Base-by-base conservation (phyloP, 2,113 vertebrate species). In the Tragelaphus buxtoni region DNA sequence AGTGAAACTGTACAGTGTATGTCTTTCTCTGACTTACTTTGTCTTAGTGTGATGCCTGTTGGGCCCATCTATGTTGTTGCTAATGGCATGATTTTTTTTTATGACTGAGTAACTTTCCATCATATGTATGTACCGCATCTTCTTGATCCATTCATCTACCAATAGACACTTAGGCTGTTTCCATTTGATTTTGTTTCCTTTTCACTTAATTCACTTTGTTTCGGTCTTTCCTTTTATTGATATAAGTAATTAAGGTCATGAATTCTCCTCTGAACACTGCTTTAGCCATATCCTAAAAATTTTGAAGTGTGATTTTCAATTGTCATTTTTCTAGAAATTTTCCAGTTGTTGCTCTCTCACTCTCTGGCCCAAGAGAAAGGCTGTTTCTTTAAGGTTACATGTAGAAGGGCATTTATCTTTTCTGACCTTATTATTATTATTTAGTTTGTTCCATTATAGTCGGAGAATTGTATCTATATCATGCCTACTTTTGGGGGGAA, bases 261-360 rank as follows among this genome's bases (percentile, higher is more conserved):
- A 42, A 58, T 42, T 58, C 32, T 79, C 47, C 56, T 55, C 30
- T 79, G 49, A 86, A n/a, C 9, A 69, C 20, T 85, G 88, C 69
- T 77, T 84, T 84, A 56, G 24, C n/a, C 18, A 5, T 28, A 53
- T n/a, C 14, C 16, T 30, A 22, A 28, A 61, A 51, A 16, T 45
- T 88, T 89, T 84, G 22, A 90, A 35, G 58, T 26, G 7, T 49
- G 82, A 86, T 86, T 80, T 80, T 95, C 60, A 90, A 61, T 55
- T 32, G 35, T n/a, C 18, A 58, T 80, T 69, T 58, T 87, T 91
- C 51, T 87, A 81, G 51, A 91, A 72, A 49, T 10, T 72, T 39
- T 72, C 85, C 17, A 55, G 1, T 9, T 45, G 53, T 28, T 56
- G 56, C 58, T 63, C 45, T 56, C 74, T 74, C 2, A 8, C 58